These are phyloP conservation scores for Escarpia spicata DNA, from an alignment of 2,888 invertebrate species.

Conservation along the genomic window DNA sequence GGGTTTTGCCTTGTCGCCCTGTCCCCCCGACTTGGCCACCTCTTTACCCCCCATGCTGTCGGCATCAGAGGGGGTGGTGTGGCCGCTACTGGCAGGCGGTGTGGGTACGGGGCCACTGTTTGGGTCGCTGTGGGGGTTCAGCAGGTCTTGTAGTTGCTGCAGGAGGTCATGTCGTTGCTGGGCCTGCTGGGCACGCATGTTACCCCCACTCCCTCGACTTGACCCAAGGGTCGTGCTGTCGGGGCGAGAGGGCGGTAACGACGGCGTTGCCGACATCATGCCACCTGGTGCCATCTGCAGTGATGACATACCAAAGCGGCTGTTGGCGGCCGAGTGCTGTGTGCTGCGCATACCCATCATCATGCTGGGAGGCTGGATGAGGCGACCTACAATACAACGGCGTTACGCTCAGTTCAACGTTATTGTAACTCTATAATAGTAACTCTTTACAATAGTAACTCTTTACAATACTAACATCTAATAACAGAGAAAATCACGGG, in stretches of 20 bases:
- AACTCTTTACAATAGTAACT: too few species aligned
- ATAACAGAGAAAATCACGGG: too few species aligned
- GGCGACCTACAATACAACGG: background rate
- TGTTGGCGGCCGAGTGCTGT: conserved; percentile 17
- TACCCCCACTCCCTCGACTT: background rate
- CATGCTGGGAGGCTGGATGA: background rate
- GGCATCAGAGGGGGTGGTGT: background rate
- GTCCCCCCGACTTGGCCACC: background rate
- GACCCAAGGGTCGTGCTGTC: background rate
- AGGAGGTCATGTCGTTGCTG: conserved; percentile 58
- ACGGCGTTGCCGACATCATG: conserved; percentile 13
- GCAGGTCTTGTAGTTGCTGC: conserved; percentile 58
- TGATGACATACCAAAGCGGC: conserved; percentile 18
- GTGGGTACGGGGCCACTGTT: background rate
- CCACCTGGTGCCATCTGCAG: conserved; percentile 1
- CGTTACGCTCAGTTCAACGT: background rate
- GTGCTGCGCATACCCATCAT: conserved; percentile 18
- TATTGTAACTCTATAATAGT: too few species aligned
- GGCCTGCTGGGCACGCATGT: conserved; percentile 50
- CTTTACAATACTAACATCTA: too few species aligned
- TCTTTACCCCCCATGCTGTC: background rate
- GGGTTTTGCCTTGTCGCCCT: background rate
- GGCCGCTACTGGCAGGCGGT: background rate
- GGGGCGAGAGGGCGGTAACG: background rate
- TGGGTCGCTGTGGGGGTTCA: conserved; percentile 46